Percentiles rank a stretch among this genome's conserved stretches.
phyloP scores from a whole-genome alignment of 2,797 vertebrate species.

The Rousettus madagascariensis region DNA sequence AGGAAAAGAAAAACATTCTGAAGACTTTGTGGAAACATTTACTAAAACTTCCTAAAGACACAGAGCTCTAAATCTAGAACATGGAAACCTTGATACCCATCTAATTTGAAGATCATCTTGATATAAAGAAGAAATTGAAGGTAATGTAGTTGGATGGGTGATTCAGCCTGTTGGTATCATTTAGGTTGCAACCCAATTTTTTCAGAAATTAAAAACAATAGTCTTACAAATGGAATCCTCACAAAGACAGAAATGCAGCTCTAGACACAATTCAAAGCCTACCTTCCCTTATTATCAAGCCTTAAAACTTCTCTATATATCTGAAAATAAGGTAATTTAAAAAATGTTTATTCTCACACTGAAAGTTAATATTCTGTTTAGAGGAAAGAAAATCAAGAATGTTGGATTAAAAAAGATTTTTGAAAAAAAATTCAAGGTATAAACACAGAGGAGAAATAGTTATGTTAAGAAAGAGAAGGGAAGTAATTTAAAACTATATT shows the following conservation, averaged over 20 bases:
- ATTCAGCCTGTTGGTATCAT: background rate
- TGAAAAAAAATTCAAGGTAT: background rate
- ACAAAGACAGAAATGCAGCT: background rate
- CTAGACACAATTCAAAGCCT: background rate
- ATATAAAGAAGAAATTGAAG: background rate
- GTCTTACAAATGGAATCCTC: background rate
- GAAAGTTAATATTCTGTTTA: background rate
- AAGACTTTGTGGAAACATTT: background rate
- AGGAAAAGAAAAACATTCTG: background rate
- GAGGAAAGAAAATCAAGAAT: constrained; percentile 1
- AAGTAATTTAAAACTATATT: background rate
- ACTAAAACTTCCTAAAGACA: background rate
- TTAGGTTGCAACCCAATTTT: background rate
- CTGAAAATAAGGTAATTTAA: background rate
- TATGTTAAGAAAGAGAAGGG: background rate
- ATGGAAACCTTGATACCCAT: background rate
- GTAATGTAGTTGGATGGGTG: background rate
- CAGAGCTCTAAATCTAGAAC: background rate
- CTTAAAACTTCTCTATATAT: background rate
- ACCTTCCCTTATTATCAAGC: background rate
- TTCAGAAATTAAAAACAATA: background rate
- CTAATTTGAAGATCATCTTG: background rate
- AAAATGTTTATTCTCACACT: background rate
- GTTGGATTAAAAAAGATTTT: background rate
- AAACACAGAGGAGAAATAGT: background rate